Conservation (phyloP, 2,113 vertebrate species). For the Tragelaphus strepsiceros region DNA sequence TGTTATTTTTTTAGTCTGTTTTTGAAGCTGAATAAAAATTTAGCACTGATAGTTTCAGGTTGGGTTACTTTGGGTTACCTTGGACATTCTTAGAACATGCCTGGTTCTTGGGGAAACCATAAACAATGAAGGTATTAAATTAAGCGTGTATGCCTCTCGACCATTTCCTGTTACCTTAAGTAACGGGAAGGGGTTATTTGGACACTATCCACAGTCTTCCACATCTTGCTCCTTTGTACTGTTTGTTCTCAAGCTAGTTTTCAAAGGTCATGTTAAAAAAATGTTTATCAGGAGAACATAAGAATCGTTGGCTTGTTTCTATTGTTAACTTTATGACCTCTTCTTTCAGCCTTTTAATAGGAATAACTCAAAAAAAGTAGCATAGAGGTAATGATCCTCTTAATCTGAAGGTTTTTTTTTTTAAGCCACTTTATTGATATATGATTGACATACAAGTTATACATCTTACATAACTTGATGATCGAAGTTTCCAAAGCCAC, state of each 20-base stretch:
- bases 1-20: neutral
- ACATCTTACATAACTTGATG: neutral
- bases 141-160: neutral
- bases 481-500: neutral
- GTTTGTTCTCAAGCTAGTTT: constrained; percentile 29
- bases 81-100: constrained; percentile 6
- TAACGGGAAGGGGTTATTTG: neutral
- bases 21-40: neutral
- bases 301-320: neutral
- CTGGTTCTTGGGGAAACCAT: neutral
- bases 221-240: neutral
- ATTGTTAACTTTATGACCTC: neutral
- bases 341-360: neutral
- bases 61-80: neutral
- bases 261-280: constrained; percentile 21
- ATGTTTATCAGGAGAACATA: neutral
- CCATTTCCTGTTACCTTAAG: constrained; percentile 22
- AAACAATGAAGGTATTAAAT: constrained; percentile 14
- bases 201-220: neutral
- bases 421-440: neutral
- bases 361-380: neutral
- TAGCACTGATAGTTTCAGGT: neutral
- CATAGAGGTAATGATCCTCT: neutral
- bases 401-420: neutral
- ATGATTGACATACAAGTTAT: neutral